A percentile compares a stretch with the other conserved stretches of the same genome.
These are phyloP conservation scores for Nipponia nippon DNA, from an alignment of 2,113 vertebrate species.

Conservation along the genomic window DNA sequence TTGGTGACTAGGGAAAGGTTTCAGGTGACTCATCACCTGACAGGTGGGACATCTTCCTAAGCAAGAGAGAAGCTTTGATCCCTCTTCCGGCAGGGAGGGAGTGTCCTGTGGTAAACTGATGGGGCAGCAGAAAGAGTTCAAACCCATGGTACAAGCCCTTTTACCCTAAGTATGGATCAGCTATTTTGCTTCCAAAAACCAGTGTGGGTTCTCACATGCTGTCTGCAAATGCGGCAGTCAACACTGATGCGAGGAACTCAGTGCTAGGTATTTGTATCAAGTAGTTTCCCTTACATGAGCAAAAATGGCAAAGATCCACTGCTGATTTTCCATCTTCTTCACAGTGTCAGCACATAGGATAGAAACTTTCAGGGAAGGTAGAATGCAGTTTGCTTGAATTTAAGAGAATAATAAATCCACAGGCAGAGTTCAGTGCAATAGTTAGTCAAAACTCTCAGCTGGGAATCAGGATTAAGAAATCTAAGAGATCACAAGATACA, in stretches of 20 bases:
- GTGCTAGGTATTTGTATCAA: neutral
- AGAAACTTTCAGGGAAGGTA: neutral
- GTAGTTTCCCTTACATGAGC: neutral
- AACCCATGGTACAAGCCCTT: neutral
- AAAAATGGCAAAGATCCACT: neutral
- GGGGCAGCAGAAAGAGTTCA: neutral
- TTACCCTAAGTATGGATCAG: neutral
- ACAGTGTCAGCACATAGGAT: neutral
- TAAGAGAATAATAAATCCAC: neutral
- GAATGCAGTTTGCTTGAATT: neutral
- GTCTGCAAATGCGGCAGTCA: neutral
- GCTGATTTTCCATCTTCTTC: neutral
- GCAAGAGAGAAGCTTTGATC: neutral
- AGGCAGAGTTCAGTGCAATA: neutral
- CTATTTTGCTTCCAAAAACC: neutral
- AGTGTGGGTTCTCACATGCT: neutral
- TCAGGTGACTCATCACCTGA: neutral
- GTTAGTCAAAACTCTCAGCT: neutral
- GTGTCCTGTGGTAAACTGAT: neutral
- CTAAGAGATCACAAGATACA: neutral
- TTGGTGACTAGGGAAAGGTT: neutral
- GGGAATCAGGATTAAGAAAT: neutral
- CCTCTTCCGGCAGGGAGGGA: neutral
- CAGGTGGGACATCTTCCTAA: neutral
- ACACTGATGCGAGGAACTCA: neutral